Percentiles rank a stretch among this genome's conserved stretches.
These are phyloP conservation scores for Platerodrilus igneus DNA, from an alignment of 2,888 invertebrate genomes.

Conservation along the genomic window DNA sequence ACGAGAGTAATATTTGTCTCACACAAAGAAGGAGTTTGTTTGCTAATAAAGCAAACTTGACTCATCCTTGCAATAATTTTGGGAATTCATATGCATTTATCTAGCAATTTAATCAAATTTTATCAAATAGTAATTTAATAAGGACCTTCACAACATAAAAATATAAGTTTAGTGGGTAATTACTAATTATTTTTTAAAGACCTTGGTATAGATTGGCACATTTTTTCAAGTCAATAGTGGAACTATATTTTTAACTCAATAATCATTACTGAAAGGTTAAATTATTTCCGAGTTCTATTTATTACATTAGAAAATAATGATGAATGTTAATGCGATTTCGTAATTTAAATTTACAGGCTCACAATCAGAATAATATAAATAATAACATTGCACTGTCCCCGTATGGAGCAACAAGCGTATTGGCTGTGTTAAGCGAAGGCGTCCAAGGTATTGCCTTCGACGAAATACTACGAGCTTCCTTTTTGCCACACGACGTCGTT, in stretches of 20 bases:
- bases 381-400: slow-evolving; percentile 83
- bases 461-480: slow-evolving; percentile 66
- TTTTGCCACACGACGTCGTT: slow-evolving; percentile 68
- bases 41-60: no score
- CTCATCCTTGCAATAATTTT: no score
- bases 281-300: slow-evolving; percentile 12
- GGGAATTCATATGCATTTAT: no score
- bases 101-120: no score
- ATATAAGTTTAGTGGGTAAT: no score
- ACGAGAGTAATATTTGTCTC: no score
- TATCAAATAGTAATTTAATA: no score
- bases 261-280: slow-evolving; percentile 12
- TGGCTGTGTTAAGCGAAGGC: slow-evolving; percentile 76
- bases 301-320: slow-evolving; percentile 7
- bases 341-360: slow-evolving; percentile 53
- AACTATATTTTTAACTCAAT: no score
- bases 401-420: slow-evolving; percentile 73
- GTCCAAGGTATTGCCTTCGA: slow-evolving; percentile 66
- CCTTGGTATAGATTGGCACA: slow-evolving; percentile 12
- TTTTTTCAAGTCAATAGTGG: slow-evolving; percentile 7
- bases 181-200: no score
- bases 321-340: slow-evolving; percentile 17
- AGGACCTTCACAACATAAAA: no score
- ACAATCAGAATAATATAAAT: slow-evolving; percentile 67
- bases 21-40: no score